phyloP scores from a whole-genome alignment of 1,140 invertebrate species.

The Drosophila insularis region DNA sequence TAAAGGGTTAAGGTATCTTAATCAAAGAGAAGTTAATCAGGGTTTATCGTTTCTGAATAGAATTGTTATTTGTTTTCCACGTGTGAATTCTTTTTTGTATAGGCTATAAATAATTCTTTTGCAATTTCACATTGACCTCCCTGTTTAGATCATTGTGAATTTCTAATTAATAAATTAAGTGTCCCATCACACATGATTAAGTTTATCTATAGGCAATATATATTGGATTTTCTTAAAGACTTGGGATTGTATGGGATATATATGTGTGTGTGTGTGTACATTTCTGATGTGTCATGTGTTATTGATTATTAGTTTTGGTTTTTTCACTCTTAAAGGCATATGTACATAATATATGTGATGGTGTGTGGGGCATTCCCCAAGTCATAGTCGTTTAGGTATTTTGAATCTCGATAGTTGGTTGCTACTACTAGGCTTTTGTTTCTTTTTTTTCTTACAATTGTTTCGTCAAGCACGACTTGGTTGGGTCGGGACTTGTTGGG shows the following conservation, averaged over 20 bases:
- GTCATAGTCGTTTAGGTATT: neutral
- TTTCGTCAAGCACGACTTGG: constrained; percentile 12
- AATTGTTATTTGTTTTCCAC: no score
- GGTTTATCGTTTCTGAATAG: no score
- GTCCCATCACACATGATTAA: no score
- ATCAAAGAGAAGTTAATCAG: no score
- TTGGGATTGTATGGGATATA: neutral
- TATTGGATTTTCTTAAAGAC: neutral
- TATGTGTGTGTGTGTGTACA: neutral
- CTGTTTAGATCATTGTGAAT: no score
- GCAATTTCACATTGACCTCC: no score
- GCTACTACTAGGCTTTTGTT: neutral
- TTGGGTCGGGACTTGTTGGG: neutral
- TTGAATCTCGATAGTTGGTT: neutral
- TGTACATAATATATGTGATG: neutral
- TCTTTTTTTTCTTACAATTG: neutral
- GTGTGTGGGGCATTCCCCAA: constrained; percentile 3
- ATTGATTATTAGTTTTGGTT: constrained; percentile 9
- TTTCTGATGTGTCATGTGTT: constrained; percentile 1
- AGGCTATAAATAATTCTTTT: no score
- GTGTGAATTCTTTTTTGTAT: no score
- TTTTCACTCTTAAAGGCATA: neutral
- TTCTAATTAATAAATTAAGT: no score
- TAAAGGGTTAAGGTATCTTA: no score
- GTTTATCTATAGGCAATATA: neutral